Percentiles rank a stretch among this genome's conserved stretches.
phyloP scores from a whole-genome alignment of 2,888 invertebrate genomes.

The Mythimna loreyi region DNA sequence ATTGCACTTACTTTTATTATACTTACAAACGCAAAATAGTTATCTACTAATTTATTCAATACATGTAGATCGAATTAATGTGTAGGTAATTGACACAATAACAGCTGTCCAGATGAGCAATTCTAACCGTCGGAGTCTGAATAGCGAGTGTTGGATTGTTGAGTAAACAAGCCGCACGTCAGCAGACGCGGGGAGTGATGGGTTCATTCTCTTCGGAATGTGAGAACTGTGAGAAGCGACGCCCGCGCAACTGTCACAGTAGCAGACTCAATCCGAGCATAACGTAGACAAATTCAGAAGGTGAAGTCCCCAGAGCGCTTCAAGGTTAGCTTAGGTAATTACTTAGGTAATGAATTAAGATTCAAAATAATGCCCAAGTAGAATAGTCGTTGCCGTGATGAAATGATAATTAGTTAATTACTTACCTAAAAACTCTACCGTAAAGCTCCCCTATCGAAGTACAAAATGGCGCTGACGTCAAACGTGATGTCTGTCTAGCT shows the following conservation, averaged over 20 bases:
- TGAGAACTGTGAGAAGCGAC: slow-evolving; percentile 40
- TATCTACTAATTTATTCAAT: no score
- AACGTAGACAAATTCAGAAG: background rate
- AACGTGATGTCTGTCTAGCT: no score
- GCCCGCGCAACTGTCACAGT: slow-evolving; percentile 33
- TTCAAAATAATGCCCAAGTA: background rate
- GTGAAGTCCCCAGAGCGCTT: background rate
- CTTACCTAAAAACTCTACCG: no score
- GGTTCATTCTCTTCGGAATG: no score
- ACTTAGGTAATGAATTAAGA: no score
- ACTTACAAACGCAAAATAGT: background rate
- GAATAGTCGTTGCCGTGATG: no score
- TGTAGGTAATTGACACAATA: background rate
- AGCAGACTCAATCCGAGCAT: background rate
- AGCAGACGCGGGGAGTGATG: slow-evolving; percentile 15
- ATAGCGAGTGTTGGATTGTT: slow-evolving; percentile 58
- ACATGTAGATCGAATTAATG: no score
- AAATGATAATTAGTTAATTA: no score
- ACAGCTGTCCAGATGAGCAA: background rate
- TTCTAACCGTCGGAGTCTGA: background rate
- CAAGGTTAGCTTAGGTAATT: background rate
- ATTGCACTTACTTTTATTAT: background rate
- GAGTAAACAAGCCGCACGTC: slow-evolving; percentile 32
- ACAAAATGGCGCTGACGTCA: no score
- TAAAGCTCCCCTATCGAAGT: no score